Percentiles rank a stretch among this genome's conserved stretches.
Conservation (phyloP, 2,888 invertebrate genomes). For the Thymelicus lineola region DNA sequence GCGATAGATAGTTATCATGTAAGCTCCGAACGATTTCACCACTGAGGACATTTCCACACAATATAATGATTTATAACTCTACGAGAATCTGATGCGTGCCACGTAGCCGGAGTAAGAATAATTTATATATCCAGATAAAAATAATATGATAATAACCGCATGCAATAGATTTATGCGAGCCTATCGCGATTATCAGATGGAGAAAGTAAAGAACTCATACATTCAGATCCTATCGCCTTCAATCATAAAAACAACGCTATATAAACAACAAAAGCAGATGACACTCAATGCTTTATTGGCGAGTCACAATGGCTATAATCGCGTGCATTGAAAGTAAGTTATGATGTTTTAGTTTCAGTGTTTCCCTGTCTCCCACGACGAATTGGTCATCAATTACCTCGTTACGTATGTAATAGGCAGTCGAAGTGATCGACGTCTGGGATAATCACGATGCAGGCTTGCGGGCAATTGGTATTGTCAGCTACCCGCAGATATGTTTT, state of each 20-base stretch:
- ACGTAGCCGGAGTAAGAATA: neutral
- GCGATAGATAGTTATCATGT: no score
- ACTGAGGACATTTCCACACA: no score
- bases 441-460: constrained; percentile 41
- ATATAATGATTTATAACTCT: no score
- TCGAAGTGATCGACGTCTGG: constrained; percentile 42
- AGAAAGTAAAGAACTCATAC: constrained; percentile 30
- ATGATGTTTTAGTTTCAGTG: constrained; percentile 6
- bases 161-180: neutral
- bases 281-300: neutral
- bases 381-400: constrained; percentile 49
- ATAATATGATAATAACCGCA: constrained; percentile 12
- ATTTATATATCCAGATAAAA: constrained; percentile 4
- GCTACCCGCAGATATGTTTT: neutral
- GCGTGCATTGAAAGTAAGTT: neutral
- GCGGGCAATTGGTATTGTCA: constrained; percentile 39
- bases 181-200: constrained; percentile 21
- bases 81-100: no score
- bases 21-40: no score
- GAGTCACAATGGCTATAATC: neutral
- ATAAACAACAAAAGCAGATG: neutral
- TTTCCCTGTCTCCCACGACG: constrained; percentile 29
- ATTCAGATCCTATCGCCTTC: constrained; percentile 9
- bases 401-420: constrained; percentile 36
- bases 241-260: neutral